Percentiles rank a stretch among this genome's conserved stretches.
phyloP scores from a whole-genome alignment of 1,140 invertebrate species.

The Brachionus calyciflorus region DNA sequence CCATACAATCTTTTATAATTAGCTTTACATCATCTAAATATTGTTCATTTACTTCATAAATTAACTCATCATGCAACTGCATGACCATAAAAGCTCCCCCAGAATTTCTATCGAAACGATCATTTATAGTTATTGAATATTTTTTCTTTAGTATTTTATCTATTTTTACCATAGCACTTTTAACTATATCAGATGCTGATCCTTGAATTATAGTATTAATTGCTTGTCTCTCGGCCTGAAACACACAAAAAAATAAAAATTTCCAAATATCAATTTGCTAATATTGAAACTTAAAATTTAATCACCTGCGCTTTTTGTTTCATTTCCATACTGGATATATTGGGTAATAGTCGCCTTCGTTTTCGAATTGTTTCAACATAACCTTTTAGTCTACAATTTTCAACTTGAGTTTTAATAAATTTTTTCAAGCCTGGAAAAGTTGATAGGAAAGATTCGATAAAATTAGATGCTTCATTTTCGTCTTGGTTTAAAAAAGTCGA shows the following conservation, averaged over 20 bases:
- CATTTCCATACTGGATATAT: slow-evolving; percentile 69
- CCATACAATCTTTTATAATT: slow-evolving; percentile 76
- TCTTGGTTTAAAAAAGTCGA: slow-evolving; percentile 75
- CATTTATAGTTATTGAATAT: slow-evolving; percentile 50
- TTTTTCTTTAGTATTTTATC: slow-evolving; percentile 63
- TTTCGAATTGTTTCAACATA: slow-evolving; percentile 79
- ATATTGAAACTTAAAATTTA: background rate
- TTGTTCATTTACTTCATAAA: slow-evolving; percentile 75
- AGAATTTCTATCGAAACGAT: background rate
- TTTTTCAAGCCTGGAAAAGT: slow-evolving; percentile 69
- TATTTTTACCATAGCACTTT: slow-evolving; percentile 79
- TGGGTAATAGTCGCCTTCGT: slow-evolving; percentile 73
- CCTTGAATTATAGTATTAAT: slow-evolving; percentile 92
- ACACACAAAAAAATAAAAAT: no score
- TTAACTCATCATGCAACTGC: slow-evolving; percentile 91
- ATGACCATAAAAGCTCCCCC: slow-evolving; percentile 69
- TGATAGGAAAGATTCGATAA: slow-evolving; percentile 77
- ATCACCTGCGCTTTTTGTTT: slow-evolving; percentile 65
- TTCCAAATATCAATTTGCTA: no score
- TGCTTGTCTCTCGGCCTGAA: slow-evolving; percentile 91
- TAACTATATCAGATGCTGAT: slow-evolving; percentile 88
- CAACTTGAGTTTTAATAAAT: slow-evolving; percentile 58
- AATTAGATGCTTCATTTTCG: slow-evolving; percentile 73
- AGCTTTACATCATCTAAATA: slow-evolving; percentile 66
- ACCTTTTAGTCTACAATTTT: slow-evolving; percentile 70